These are phyloP conservation scores for Myanophis thanlyinensis DNA, from an alignment of 2,113 vertebrate genomes.

Conservation along the genomic window DNA sequence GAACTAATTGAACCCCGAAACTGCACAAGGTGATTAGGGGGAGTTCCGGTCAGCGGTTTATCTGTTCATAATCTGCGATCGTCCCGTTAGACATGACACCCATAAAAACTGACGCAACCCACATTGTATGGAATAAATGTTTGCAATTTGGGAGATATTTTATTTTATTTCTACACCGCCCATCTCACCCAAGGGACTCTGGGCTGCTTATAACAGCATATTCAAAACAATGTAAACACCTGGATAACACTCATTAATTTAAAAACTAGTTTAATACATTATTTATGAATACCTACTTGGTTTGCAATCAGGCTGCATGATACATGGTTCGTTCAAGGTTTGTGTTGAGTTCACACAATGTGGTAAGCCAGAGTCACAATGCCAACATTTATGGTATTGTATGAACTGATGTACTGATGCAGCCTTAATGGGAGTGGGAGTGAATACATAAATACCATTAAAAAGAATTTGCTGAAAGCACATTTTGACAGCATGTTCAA, in stretches of 20 bases:
- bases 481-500: neutral
- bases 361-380: neutral
- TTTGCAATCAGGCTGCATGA: neutral
- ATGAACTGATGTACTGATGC: neutral
- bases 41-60: neutral
- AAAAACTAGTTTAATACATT: neutral
- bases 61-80: neutral
- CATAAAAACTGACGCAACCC: neutral
- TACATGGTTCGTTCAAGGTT: neutral
- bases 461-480: neutral
- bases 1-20: neutral
- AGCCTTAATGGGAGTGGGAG: neutral
- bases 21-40: neutral
- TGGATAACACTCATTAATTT: neutral
- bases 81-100: neutral
- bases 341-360: neutral
- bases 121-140: neutral
- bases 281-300: neutral
- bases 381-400: neutral
- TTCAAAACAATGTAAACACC: neutral
- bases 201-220: neutral
- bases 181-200: neutral
- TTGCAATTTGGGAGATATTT: neutral
- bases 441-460: neutral
- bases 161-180: neutral